Evolutionary conservation across 2,888 invertebrate genomes (phyloP).

Genomic region (Hypselothyrea guttata): DNA sequence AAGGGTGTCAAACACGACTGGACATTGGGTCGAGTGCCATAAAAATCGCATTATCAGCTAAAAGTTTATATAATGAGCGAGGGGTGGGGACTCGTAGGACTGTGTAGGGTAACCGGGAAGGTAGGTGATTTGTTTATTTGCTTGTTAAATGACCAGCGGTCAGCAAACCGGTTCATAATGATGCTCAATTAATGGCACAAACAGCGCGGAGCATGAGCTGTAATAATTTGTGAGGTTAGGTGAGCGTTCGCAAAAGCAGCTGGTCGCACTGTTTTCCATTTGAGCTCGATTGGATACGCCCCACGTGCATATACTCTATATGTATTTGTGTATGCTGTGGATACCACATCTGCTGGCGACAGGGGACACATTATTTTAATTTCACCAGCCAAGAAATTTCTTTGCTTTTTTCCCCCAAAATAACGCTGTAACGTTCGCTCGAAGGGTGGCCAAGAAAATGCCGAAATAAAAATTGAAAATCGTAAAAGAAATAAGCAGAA

Average conservation of each 20-base stretch:
- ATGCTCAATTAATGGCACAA: slow-evolving; percentile 6
- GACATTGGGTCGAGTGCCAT: slow-evolving; percentile 48
- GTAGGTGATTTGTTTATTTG: slow-evolving; percentile 30
- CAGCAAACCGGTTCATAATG: slow-evolving; percentile 35
- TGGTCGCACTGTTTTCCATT: too few relatives aligned
- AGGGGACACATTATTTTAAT: slow-evolving; percentile 81
- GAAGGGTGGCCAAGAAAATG: slow-evolving; percentile 63
- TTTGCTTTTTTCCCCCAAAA: slow-evolving; percentile 57
- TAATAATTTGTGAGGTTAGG: too few relatives aligned
- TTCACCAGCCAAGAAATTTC: slow-evolving; percentile 57
- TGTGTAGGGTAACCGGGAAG: not conserved
- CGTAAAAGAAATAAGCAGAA: slow-evolving; percentile 45
- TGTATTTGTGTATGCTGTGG: too few relatives aligned
- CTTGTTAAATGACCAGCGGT: slow-evolving; percentile 46
- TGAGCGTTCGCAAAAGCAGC: too few relatives aligned
- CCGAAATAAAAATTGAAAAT: slow-evolving; percentile 63
- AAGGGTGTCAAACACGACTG: slow-evolving; percentile 43
- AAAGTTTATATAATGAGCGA: slow-evolving; percentile 48
- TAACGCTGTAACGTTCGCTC: slow-evolving; percentile 28
- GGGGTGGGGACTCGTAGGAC: slow-evolving; percentile 20
- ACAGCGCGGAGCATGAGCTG: slow-evolving; percentile 8
- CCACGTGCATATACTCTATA: slow-evolving; percentile 1
- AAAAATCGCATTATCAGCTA: slow-evolving; percentile 65
- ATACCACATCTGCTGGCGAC: slow-evolving; percentile 75
- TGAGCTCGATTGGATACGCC: slow-evolving; percentile 15